These are phyloP conservation scores for Littorina saxatilis DNA, from an alignment of 1,140 invertebrate genomes.

Conservation along the genomic window DNA sequence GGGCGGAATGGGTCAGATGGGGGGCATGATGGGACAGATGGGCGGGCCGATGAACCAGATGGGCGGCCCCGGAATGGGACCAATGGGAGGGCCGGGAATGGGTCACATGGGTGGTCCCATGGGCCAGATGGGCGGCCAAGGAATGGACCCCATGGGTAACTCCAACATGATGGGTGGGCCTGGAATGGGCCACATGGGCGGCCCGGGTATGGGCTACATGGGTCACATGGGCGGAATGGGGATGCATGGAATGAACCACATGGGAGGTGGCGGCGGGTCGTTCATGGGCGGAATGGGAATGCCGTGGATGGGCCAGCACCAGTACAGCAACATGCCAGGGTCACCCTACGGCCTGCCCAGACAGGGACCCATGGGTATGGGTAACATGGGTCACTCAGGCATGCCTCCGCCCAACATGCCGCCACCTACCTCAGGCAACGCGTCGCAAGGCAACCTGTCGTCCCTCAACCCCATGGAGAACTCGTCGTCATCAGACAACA, in stretches of 20 bases:
- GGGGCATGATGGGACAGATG: constrained; percentile 15
- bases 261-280: constrained; percentile 18
- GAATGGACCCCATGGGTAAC: constrained; percentile 1
- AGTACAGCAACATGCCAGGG: constrained; percentile 3
- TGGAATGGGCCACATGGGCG: constrained; percentile 21
- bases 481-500: not conserved
- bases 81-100: constrained; percentile 28
- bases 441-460: not conserved
- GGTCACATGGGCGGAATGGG: constrained; percentile 31
- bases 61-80: constrained; percentile 30
- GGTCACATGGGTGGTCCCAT: constrained; percentile 12
- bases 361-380: not conserved
- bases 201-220: constrained; percentile 7
- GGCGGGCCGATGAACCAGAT: not conserved
- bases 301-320: constrained; percentile 28
- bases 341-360: not conserved
- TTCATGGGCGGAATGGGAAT: constrained; percentile 32
- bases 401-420: not conserved
- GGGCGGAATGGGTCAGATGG: constrained; percentile 29
- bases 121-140: constrained; percentile 8
- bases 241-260: constrained; percentile 29
- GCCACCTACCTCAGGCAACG: constrained; percentile 29
- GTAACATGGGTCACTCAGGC: constrained; percentile 12
- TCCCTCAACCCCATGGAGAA: not conserved
- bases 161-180: constrained; percentile 27